Conservation (phyloP, 2,888 invertebrate genomes). For the Acanthosoma haemorrhoidale region DNA sequence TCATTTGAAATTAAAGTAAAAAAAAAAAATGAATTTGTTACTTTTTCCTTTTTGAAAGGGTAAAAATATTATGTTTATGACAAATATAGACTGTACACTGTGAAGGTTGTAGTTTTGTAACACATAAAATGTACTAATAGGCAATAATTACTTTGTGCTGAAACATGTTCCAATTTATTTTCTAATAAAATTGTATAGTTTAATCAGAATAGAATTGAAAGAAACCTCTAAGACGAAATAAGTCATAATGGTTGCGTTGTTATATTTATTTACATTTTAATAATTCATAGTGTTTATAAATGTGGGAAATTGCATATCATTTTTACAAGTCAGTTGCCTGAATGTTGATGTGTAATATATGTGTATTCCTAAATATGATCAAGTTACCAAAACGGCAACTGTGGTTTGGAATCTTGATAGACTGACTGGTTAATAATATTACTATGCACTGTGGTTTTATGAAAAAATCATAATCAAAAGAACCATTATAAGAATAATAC, state of each 20-base stretch:
- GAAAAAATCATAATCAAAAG: too few relatives aligned
- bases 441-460: background rate
- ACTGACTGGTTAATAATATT: slow-evolving; percentile 17
- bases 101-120: background rate
- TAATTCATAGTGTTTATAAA: slow-evolving; percentile 20
- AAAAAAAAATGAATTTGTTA: too few relatives aligned
- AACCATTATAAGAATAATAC: too few relatives aligned
- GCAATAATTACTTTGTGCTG: slow-evolving; percentile 2
- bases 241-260: slow-evolving; percentile 25
- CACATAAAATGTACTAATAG: background rate
- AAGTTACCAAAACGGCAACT: slow-evolving; percentile 24
- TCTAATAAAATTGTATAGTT: slow-evolving; percentile 15
- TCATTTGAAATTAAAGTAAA: too few relatives aligned
- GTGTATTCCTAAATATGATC: background rate
- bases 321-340: slow-evolving; percentile 10
- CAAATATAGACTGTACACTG: background rate
- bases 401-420: slow-evolving; percentile 21
- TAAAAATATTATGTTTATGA: background rate
- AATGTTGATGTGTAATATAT: background rate
- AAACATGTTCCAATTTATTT: slow-evolving; percentile 26
- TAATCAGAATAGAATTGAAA: background rate
- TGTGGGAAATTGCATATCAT: slow-evolving; percentile 16
- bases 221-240: slow-evolving; percentile 19
- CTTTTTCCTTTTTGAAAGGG: background rate
- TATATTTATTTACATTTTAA: slow-evolving; percentile 27